These are phyloP conservation scores for Bos javanicus DNA, from an alignment of 2,113 vertebrate genomes.

Conservation along the genomic window DNA sequence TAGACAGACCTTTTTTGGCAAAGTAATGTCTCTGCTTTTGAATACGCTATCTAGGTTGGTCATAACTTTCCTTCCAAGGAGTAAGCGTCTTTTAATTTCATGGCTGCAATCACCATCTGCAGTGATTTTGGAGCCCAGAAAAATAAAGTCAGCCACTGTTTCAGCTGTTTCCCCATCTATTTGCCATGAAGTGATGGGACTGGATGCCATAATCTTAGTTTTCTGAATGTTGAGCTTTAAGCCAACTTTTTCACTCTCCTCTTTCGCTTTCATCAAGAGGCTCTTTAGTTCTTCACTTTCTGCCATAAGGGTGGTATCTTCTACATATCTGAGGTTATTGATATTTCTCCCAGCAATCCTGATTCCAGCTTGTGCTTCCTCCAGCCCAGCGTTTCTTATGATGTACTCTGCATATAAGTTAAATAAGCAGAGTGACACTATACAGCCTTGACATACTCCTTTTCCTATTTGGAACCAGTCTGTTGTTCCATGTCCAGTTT, in stretches of 20 bases:
- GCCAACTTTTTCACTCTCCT: not conserved
- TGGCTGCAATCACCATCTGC: not conserved
- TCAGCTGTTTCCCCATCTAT: not conserved
- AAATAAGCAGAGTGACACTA: not conserved
- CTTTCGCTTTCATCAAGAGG: not conserved
- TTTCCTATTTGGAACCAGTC: not conserved
- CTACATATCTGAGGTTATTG: not conserved
- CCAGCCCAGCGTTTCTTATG: not conserved
- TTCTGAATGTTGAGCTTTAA: not conserved
- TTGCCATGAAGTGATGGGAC: not conserved
- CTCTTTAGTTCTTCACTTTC: not conserved
- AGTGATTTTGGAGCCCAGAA: not conserved
- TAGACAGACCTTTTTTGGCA: fast-evolving
- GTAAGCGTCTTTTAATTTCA: not conserved
- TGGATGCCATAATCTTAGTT: not conserved
- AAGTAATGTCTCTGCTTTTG: not conserved
- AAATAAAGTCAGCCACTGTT: not conserved
- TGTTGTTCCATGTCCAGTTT: not conserved
- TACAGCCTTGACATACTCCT: not conserved
- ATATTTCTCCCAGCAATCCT: not conserved
- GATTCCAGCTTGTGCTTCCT: not conserved
- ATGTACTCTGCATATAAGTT: not conserved
- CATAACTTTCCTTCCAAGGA: not conserved
- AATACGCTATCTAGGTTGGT: not conserved
- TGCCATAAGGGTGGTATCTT: not conserved